phyloP scores from a whole-genome alignment of 2,113 vertebrate species.

The Mustela nigripes region DNA sequence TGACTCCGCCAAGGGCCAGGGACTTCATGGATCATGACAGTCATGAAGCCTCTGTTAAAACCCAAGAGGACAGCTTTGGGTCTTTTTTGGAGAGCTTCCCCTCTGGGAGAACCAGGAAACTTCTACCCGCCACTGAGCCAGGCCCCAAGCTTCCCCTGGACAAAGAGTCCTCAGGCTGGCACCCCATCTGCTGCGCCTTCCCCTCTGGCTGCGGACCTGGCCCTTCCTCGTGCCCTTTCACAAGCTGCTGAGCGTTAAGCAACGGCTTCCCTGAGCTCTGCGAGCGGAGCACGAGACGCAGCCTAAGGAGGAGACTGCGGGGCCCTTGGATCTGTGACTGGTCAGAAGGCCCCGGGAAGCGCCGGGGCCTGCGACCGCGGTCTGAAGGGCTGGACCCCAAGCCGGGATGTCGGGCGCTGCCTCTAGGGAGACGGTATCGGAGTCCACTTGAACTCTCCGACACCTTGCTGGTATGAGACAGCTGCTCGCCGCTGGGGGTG shows the following conservation, averaged over 20 bases:
- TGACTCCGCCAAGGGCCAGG: not conserved
- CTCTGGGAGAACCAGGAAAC: not conserved
- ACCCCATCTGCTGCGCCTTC: not conserved
- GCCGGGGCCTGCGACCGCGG: not conserved
- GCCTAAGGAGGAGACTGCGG: not conserved
- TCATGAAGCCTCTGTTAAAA: not conserved
- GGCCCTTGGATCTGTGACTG: not conserved
- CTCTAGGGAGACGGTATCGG: not conserved
- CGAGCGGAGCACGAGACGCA: not conserved
- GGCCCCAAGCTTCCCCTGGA: not conserved
- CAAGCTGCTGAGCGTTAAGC: not conserved
- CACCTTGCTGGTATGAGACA: not conserved
- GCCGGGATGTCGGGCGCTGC: not conserved
- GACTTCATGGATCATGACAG: too few relatives aligned
- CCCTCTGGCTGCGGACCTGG: not conserved
- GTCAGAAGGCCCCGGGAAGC: not conserved
- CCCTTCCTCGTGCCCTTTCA: not conserved
- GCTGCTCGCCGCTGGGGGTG: not conserved
- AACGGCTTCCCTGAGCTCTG: not conserved
- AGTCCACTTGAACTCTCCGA: not conserved
- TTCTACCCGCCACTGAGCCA: not conserved
- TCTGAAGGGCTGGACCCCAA: not conserved
- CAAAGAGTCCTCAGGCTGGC: not conserved
- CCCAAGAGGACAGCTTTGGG: not conserved
- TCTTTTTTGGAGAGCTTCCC: not conserved